Evolutionary conservation across 2,113 vertebrate species (phyloP).

Genomic region (Globicephala melas): DNA sequence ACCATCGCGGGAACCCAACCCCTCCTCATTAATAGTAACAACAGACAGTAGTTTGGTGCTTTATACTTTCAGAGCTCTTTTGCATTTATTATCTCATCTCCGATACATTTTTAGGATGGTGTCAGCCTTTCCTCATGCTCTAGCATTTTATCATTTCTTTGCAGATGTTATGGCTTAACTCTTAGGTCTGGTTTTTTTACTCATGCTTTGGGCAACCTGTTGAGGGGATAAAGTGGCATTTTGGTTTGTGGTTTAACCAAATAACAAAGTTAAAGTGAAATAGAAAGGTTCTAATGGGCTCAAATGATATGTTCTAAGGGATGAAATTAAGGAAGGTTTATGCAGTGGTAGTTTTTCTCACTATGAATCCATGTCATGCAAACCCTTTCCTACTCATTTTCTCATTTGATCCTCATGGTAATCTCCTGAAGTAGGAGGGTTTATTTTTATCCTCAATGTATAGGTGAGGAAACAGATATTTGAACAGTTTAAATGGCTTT

Average conservation of each 20-base stretch:
- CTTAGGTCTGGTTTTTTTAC: slow-evolving; percentile 25
- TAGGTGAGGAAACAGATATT: neutral
- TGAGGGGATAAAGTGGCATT: neutral
- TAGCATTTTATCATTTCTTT: slow-evolving; percentile 60
- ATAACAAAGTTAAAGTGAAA: neutral
- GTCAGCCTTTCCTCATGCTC: slow-evolving; percentile 68
- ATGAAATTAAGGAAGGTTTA: neutral
- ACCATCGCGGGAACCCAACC: neutral
- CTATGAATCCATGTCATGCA: neutral
- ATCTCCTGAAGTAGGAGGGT: neutral
- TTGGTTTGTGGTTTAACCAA: slow-evolving; percentile 18
- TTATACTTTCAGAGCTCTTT: slow-evolving; percentile 54
- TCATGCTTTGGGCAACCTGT: slow-evolving; percentile 7
- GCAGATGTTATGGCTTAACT: slow-evolving; percentile 25
- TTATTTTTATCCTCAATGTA: neutral
- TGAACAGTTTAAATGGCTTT: neutral
- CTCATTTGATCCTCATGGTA: neutral
- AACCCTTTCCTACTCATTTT: neutral
- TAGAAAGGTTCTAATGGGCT: neutral
- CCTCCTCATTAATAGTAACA: slow-evolving; percentile 60
- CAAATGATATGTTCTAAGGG: neutral
- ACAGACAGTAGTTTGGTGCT: slow-evolving; percentile 34
- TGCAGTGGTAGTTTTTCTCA: neutral
- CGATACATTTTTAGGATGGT: slow-evolving; percentile 64
- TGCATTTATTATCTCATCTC: slow-evolving; percentile 69